Evolutionary conservation across 2,797 vertebrate genomes (phyloP).

Genomic region (Cryptoblepharus egeriae): DNA sequence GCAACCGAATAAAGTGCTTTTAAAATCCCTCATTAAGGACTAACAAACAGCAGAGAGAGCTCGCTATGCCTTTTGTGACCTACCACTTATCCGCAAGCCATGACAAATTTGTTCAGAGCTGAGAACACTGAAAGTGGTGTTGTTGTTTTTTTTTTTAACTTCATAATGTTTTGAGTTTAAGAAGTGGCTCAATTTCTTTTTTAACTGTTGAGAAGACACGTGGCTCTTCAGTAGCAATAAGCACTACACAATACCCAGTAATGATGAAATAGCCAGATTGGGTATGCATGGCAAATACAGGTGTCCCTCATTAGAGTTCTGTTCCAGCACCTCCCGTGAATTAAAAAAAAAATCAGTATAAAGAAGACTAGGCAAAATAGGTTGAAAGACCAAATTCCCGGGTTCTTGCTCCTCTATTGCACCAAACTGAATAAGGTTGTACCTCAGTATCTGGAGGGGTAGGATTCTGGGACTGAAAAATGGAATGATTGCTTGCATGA

Average conservation of each 20-base stretch:
- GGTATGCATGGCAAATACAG: rapidly evolving
- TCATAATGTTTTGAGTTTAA: background rate
- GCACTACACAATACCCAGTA: slow-evolving; percentile 19
- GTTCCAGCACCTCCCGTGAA: no score
- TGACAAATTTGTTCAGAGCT: slow-evolving; percentile 32
- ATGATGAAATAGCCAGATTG: slow-evolving; percentile 39
- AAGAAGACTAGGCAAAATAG: no score
- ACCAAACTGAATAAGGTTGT: no score
- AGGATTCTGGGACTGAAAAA: no score
- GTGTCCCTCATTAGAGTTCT: no score
- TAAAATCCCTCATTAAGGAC: slow-evolving; percentile 23
- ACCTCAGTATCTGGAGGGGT: no score
- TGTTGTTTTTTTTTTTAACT: slow-evolving; percentile 45
- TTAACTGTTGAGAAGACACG: background rate
- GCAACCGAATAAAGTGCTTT: slow-evolving; percentile 22
- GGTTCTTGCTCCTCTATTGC: no score
- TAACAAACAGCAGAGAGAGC: background rate
- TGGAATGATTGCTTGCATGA: no score
- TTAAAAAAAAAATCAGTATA: no score
- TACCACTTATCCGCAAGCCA: background rate
- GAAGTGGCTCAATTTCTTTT: background rate
- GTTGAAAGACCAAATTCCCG: no score
- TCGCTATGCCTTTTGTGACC: background rate
- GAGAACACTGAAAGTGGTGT: background rate
- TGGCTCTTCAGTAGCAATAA: slow-evolving; percentile 27